Base-by-base conservation (phyloP, 2,113 vertebrate genomes). In the Propithecus coquereli region DNA sequence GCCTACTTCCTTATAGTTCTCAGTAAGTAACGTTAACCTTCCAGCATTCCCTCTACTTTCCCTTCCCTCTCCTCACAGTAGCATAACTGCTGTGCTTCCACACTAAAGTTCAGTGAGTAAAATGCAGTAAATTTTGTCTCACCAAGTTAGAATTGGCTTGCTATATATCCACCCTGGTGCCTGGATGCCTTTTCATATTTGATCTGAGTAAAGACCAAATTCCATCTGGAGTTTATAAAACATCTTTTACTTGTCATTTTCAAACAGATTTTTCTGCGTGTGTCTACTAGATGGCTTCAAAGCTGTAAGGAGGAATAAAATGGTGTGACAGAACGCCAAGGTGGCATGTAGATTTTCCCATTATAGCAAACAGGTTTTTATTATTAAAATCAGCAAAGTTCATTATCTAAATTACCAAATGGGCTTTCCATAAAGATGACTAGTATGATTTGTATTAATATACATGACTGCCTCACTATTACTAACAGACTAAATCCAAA, bases 191-290 rank as follows among this genome's bases (percentile, higher is more conserved):
- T 97, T 94, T 93, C 73, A 47, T 93, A 91, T 96, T 95, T 97
- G 91, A 96, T 96, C 89, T 91, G 89, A 81, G 50, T 89, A 93
- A 96, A 97, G 93, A 95, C 86, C 73, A 90, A 91, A 95, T 97
- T 93, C 93, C 91, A 95, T 93, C 91, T 97, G 93, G 94, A 97
- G 95, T 97, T 97, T 96, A 97, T 96, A 96, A 96, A 97, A 97
- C 88, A 97, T 97, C 94, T 96, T 96, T 95, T 81, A 92, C 90
- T 94, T 98, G 91, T 96, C 94, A 95, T 94, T 96, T 96, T 94
- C 81, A 96, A 96, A 76, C 92, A 98, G 79, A 96, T 92, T 97
- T 94, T 94, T 87, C 77, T 83, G n/a, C 91, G 94, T 85, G 94
- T 97, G 90, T 96, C 94, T 96, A 52, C 76, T 96, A 90, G 80